Conservation (phyloP, 1,140 invertebrate species). For the Neodiprion fabricii region DNA sequence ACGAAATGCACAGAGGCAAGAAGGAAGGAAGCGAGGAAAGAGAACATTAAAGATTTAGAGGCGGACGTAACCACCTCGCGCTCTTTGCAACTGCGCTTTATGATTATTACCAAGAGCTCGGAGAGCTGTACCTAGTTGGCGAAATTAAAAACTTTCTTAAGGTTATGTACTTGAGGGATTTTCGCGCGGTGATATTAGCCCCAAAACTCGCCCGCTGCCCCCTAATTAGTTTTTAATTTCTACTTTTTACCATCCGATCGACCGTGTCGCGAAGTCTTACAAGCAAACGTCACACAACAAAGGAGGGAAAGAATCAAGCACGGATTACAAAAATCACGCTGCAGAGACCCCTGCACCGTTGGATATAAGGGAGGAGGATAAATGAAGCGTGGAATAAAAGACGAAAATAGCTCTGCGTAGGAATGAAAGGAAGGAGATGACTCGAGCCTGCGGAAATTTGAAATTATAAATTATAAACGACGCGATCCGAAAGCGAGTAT, state of each 20-base stretch:
- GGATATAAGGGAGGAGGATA: background rate
- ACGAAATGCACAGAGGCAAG: slow-evolving; percentile 21
- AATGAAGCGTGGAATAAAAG: slow-evolving; percentile 2
- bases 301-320: too few species aligned
- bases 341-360: background rate
- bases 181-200: background rate
- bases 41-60: slow-evolving; percentile 8
- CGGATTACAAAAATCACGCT: too few species aligned
- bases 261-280: too few species aligned
- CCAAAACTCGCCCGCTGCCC: background rate
- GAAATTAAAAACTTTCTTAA: slow-evolving; percentile 3
- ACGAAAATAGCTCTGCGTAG: background rate
- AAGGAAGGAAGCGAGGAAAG: slow-evolving; percentile 13
- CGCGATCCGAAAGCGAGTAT: slow-evolving; percentile 32
- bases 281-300: too few species aligned
- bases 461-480: slow-evolving; percentile 36
- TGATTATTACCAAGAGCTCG: background rate
- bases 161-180: background rate
- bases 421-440: slow-evolving; percentile 16
- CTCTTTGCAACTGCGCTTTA: slow-evolving; percentile 4
- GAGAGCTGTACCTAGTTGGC: background rate
- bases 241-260: background rate
- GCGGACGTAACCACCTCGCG: background rate
- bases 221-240: background rate
- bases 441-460: slow-evolving; percentile 38